A percentile compares a stretch with the other conserved stretches of the same genome.
These are phyloP conservation scores for Illadopsis cleaveri DNA, from an alignment of 2,113 vertebrate genomes.

Conservation along the genomic window DNA sequence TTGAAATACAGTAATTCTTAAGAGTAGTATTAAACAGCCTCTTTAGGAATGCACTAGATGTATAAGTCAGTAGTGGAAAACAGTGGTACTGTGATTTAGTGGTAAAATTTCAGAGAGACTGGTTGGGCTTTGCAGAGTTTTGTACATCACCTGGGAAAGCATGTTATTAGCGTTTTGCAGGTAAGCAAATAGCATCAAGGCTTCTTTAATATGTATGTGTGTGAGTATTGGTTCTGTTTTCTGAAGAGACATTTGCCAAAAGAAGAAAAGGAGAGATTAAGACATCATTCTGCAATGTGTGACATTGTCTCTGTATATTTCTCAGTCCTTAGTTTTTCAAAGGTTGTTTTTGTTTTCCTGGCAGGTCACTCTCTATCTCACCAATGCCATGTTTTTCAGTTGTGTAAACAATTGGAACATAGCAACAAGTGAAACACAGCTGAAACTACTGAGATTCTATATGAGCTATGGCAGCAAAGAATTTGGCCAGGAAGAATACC, in stretches of 20 bases:
- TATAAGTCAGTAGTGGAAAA: not conserved
- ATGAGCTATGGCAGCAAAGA: not conserved
- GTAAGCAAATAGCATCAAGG: not conserved
- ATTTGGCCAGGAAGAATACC: not conserved
- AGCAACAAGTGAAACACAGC: not conserved
- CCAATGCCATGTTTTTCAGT: not conserved
- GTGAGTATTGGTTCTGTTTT: not conserved
- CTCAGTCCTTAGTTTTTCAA: not conserved
- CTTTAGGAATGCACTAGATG: not conserved
- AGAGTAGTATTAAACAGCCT: not conserved
- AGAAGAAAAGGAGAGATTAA: not conserved
- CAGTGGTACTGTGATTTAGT: not conserved
- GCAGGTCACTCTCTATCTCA: not conserved
- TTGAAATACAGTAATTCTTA: not conserved
- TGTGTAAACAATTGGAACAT: not conserved
- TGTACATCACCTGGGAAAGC: not conserved
- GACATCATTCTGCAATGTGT: not conserved
- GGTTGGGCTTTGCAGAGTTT: not conserved
- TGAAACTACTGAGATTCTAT: not conserved
- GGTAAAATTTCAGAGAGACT: not conserved
- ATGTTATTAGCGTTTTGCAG: not conserved
- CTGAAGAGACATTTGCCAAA: not conserved
- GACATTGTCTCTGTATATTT: not conserved
- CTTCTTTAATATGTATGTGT: not conserved
- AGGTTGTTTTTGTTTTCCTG: not conserved